Conservation (phyloP, 37 sponge, comb jelly and placozoan genomes). For the Aphrocallistes beatrix region DNA sequence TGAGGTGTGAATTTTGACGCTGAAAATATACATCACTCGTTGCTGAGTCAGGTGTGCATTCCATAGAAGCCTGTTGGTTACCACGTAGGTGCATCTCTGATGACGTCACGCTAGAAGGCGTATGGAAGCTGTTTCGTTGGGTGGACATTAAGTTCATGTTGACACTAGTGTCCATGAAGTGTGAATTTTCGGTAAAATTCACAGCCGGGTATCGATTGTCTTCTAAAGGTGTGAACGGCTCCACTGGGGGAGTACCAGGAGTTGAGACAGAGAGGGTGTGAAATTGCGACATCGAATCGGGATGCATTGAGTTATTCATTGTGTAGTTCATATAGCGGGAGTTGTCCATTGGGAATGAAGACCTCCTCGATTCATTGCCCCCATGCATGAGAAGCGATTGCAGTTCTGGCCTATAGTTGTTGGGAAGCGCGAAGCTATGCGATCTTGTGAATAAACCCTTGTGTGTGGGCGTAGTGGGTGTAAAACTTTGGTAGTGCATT, state of each 20-base stretch:
- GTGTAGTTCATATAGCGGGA: background rate
- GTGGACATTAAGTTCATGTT: background rate
- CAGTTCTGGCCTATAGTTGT: background rate
- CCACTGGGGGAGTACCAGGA: background rate
- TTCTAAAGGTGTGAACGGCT: conserved; percentile 11
- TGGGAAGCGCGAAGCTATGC: background rate
- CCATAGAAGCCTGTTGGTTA: background rate
- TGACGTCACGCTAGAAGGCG: conserved; percentile 9
- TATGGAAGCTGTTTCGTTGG: background rate
- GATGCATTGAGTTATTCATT: background rate
- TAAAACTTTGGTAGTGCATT: background rate
- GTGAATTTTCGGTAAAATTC: background rate
- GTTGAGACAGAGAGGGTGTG: background rate
- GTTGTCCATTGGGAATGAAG: background rate
- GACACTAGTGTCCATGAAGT: background rate
- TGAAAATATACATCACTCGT: background rate
- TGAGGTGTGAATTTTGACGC: background rate
- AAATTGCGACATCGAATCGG: background rate
- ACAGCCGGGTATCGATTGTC: background rate
- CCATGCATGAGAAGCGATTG: too few species aligned
- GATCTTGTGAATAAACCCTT: background rate
- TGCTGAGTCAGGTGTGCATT: background rate
- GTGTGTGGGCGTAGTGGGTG: background rate
- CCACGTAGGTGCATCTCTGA: background rate
- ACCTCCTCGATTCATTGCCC: background rate